Evolutionary conservation across 2,797 vertebrate genomes (phyloP), one percentile per base, ranked within the genome.

Genomic region (Urocyon cinereoargenteus): DNA sequence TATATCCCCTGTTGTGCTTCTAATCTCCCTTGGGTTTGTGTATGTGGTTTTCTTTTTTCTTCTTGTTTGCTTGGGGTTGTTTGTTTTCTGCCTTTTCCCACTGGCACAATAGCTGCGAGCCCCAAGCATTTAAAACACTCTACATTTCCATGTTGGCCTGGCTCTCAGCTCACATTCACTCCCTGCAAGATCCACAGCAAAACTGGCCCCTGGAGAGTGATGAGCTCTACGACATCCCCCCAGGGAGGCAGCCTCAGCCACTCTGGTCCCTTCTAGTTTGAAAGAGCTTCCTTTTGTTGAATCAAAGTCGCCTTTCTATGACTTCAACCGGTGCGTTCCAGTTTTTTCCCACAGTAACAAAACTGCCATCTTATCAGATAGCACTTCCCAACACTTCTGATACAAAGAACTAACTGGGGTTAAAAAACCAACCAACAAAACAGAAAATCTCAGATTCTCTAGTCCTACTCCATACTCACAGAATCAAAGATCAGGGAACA

Each of bases 341-440:
- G 66, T 53, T 93, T 92, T 92, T 91, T 51, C 73, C 28, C 57
- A 77, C 26, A 79, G 16, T 18, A 45, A 91, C 59, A 68, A 77
- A 9, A 75, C 18, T 62, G 18, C 24, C 36, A 1, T 73, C 62
- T 68, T 72, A 72, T 34, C 64, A 94, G 53, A 55, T 26, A 26
- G 10, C n/a, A 77, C 86, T 96, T 75, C 18, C 64, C 51, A 91
- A 70, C 34, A 91, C 64, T 96, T 96, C n/a, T 81, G 53, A 72
- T 66, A 73, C 53, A 91, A 93, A 90, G 61, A 84, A 84, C 26
- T 79, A 49, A 21, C n/a, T 78, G 21, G 34, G 24, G 19, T 88
- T 95, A 51, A 94, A 88, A 79, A 87, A 13, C 16, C n/a, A 73
- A 93, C 59, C 3, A 77, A 92, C 3, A 10, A 61, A 57, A 22